Evolutionary conservation across 2,113 vertebrate genomes (phyloP).

Genomic region (Charadrius vociferus): DNA sequence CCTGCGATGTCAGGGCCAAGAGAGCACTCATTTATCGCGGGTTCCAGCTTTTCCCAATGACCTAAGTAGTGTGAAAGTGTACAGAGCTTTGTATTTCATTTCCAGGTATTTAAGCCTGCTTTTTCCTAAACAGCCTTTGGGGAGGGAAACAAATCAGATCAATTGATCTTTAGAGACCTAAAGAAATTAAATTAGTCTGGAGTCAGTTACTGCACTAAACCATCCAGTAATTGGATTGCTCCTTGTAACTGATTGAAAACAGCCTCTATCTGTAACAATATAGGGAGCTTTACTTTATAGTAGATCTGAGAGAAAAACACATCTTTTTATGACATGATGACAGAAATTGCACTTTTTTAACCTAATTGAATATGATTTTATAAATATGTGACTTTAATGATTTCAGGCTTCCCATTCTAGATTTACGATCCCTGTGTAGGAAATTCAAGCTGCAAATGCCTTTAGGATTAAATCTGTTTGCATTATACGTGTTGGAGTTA

Average conservation of each 20-base stretch:
- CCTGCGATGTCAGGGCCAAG: constrained; percentile 20
- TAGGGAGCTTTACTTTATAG: constrained; percentile 77
- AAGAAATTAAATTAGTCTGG: constrained; percentile 99
- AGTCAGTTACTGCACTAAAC: constrained; percentile 99
- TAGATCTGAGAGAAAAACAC: constrained; percentile 90
- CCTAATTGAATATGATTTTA: constrained; percentile 91
- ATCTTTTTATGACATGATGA: constrained; percentile 98
- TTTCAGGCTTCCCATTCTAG: constrained; percentile 77
- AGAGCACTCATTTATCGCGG: constrained; percentile 12
- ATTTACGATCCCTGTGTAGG: constrained; percentile 67
- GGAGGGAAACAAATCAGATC: constrained; percentile 96
- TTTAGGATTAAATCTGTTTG: constrained; percentile 21
- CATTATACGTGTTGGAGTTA: not conserved
- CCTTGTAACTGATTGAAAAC: constrained; percentile 96
- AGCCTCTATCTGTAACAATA: constrained; percentile 85
- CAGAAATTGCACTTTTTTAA: constrained; percentile 98
- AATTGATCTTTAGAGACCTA: constrained; percentile 98
- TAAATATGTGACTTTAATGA: constrained; percentile 89
- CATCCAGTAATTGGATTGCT: constrained; percentile 96
- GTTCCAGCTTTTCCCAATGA: constrained; percentile 64
- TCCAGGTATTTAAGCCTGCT: constrained; percentile 81
- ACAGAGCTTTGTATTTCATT: constrained; percentile 80
- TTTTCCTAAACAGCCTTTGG: constrained; percentile 83
- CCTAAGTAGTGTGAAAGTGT: constrained; percentile 76
- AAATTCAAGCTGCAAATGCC: constrained; percentile 53